A percentile compares a stretch with the other conserved stretches of the same genome.
These are phyloP conservation scores for Drosophila littoralis DNA, from an alignment of 1,140 invertebrate species.

Conservation along the genomic window DNA sequence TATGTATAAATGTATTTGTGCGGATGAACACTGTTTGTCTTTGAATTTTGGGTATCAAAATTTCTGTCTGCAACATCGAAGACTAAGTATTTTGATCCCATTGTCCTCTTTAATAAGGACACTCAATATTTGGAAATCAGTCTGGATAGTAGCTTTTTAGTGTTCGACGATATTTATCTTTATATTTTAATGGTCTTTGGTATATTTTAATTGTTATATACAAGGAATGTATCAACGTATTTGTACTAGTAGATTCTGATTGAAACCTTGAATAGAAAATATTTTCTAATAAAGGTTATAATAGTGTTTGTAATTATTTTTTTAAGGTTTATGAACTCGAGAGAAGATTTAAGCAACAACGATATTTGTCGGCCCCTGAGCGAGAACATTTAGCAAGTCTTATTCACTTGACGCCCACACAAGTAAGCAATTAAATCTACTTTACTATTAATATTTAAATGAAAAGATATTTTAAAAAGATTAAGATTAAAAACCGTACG, in stretches of 20 bases:
- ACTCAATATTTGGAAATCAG: too few relatives aligned
- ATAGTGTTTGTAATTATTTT: constrained; percentile 2
- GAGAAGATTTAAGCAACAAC: constrained; percentile 96
- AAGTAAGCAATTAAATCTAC: constrained; percentile 87
- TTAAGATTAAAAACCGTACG: too few relatives aligned
- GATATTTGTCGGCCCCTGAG: constrained; percentile 98
- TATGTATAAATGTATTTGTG: too few relatives aligned
- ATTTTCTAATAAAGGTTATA: constrained; percentile 1
- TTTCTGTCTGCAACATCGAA: too few relatives aligned
- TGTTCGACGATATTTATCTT: too few relatives aligned
- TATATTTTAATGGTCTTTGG: too few relatives aligned
- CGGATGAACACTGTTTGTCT: too few relatives aligned
- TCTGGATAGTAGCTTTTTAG: too few relatives aligned
- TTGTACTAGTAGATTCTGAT: not conserved
- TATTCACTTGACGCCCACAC: constrained; percentile 96
- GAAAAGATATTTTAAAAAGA: not conserved
- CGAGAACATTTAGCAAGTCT: constrained; percentile 97
- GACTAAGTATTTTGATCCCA: too few relatives aligned
- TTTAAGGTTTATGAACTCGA: constrained; percentile 98
- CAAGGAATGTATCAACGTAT: not conserved
- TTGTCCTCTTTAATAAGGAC: too few relatives aligned
- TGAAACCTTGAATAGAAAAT: not conserved
- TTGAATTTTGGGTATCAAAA: too few relatives aligned
- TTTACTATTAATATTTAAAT: not conserved
- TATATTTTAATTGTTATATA: too few relatives aligned